Percentiles rank a stretch among this genome's conserved stretches.
These are phyloP conservation scores for Lasioglossum malachurum DNA, from an alignment of 2,888 invertebrate species.

Conservation along the genomic window DNA sequence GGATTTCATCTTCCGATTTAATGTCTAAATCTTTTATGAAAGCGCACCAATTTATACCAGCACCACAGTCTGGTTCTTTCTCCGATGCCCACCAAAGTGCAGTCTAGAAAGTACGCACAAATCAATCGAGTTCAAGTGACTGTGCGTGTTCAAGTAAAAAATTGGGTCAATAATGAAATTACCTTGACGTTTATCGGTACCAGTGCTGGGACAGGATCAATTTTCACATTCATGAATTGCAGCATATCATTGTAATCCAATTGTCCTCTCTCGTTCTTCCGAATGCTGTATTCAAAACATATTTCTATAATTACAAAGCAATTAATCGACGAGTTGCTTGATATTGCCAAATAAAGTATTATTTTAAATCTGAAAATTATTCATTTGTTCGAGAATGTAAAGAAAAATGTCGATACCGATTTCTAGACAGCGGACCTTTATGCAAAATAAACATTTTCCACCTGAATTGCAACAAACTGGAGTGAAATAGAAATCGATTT, in stretches of 20 bases:
- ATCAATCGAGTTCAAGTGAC: not conserved
- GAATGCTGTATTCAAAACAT: slow-evolving; percentile 77
- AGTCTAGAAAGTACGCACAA: slow-evolving; percentile 76
- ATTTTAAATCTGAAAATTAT: not conserved
- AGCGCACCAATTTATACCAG: slow-evolving; percentile 85
- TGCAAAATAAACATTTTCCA: too few relatives aligned
- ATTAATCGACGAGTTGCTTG: not conserved
- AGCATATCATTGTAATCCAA: slow-evolving; percentile 90
- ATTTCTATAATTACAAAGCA: not conserved
- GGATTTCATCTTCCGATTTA: slow-evolving; percentile 73
- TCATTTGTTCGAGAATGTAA: not conserved
- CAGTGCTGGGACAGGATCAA: slow-evolving; percentile 85
- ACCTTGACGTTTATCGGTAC: slow-evolving; percentile 86
- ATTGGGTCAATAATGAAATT: slow-evolving; percentile 27
- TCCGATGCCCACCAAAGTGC: slow-evolving; percentile 85
- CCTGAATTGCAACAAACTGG: too few relatives aligned
- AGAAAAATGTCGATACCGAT: not conserved
- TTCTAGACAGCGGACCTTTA: too few relatives aligned
- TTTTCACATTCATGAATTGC: slow-evolving; percentile 89
- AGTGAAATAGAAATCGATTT: too few relatives aligned
- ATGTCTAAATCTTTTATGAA: slow-evolving; percentile 85
- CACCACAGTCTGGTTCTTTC: slow-evolving; percentile 83
- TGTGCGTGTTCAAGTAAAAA: not conserved
- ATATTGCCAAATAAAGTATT: not conserved
- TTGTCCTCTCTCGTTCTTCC: slow-evolving; percentile 88